Evolutionary conservation across 2,797 vertebrate genomes (phyloP), one percentile per base, ranked within the genome.

Genomic region (Lithobates sylvaticus): DNA sequence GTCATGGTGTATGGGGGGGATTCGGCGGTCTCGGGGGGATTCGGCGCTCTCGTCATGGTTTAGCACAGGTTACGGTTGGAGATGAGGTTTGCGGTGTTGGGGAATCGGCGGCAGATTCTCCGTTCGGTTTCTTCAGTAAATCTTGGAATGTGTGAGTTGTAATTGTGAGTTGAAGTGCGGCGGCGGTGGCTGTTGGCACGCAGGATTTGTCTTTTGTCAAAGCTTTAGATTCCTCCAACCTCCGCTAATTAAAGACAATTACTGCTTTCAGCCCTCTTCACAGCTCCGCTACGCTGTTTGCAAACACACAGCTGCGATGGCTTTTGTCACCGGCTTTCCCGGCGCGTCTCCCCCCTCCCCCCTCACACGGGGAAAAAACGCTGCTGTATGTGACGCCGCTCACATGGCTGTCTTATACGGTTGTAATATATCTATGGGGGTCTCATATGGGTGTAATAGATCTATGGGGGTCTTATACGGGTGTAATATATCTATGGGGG

Each of bases 171-270:
- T 36, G 34, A 36, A 36, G 34, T 36, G 84, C 5, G 91, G 88
- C 0, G 78, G 72, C 89, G 76, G 90, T 91, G n/a, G 91, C 92
- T 88, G 91, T 91, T 91, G 87, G 91, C 93, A 90, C 50, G 81
- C 92, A 92, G 93, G 92, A 91, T 93, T 90, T 88, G 90, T 91
- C 93, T 94, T 94, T 94, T 94, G 93, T 95, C 90, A 88, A 90
- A 91, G 92, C 93, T 89, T 90, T 89, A 86, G 86, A 92, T 93
- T 91, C 93, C 94, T 93, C 94, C 93, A 92, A 93, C 92, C 94
- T 92, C 92, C 93, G 94, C 94, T 95, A 95, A 95, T 95, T 95
- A 95, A 95, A 95, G 95, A 94, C 95, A 95, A 95, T 95, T 95
- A 95, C 92, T 93, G 95, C 95, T 95, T 95, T 94, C 95, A 95